Evolutionary conservation across 2,113 vertebrate species (phyloP), one percentile per base, ranked within the genome.

Genomic region (Porphyrio hochstetteri): DNA sequence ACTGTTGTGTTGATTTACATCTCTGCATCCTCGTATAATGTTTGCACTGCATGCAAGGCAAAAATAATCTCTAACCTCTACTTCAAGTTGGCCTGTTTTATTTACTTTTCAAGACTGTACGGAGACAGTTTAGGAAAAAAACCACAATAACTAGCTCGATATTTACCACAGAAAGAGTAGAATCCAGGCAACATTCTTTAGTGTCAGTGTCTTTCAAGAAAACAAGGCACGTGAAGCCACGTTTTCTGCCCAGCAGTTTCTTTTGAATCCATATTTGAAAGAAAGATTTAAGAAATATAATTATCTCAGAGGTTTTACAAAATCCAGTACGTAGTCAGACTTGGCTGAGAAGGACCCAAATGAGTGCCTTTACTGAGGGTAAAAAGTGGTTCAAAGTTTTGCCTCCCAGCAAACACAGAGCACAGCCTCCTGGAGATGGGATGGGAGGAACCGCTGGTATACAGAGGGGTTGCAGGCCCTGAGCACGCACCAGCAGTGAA

Each of bases 401-500:
- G 16, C 23, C 8, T 63, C n/a, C 25, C 35, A 63, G 10, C 33
- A 35, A 17, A 24, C 1, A 27, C 33, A 29, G 1, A 46, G 19
- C 31, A 59, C 11, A 27, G 69, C 48, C 46, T 55, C 14, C 0
- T 0, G 5, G 53, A 67, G 60, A 11, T 24, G 13, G 31, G 44
- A 13, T 42, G 33, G 64, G 36, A 63, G 13, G 31, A 88, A 36
- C 55, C 18, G 11, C 52, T 40, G n/a, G 14, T 4, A 40, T 2
- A 19, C 13, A 40, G 13, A 10, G 24, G 42, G 3, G 9, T 3
- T 40, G 56, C 1, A 9, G 15, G 29, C 31, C 28, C 53, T 52
- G 16, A 31, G 78, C 20, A 27, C 1, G 2, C 15, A 29, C 10
- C 27, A 1, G 1, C 40, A 81, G 40, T 0, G 0, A 82, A 88